phyloP scores from a whole-genome alignment of 1,140 invertebrate genomes.

The Drepana arcuata region DNA sequence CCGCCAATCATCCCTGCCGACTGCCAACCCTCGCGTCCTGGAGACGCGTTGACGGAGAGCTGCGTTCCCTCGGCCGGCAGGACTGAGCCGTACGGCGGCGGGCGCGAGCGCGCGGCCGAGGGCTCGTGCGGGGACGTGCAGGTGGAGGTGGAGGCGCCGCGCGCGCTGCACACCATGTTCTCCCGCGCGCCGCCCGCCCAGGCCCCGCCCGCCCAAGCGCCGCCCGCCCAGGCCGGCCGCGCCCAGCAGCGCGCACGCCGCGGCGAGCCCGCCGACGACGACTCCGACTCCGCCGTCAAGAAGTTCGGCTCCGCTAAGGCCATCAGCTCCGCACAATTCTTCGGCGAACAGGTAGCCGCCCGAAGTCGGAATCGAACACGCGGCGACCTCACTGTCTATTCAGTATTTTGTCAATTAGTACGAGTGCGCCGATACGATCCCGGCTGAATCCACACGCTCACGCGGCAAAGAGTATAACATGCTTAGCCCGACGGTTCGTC shows the following conservation, averaged over 20 bases:
- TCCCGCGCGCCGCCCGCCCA: constrained; percentile 13
- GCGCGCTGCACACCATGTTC: constrained; percentile 49
- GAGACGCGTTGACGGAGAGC: too few relatives aligned
- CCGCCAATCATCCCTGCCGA: background rate
- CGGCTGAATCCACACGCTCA: background rate
- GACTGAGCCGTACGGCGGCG: constrained; percentile 47
- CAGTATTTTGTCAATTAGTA: too few relatives aligned
- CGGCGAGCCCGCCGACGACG: constrained; percentile 35
- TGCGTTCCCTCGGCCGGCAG: constrained; percentile 18
- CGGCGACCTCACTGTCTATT: too few relatives aligned
- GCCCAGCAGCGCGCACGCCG: constrained; percentile 7
- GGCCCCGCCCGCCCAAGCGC: constrained; percentile 2
- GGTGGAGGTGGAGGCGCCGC: constrained; percentile 46
- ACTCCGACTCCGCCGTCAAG: constrained; percentile 85
- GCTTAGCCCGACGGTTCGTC: too few relatives aligned
- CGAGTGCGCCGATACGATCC: too few relatives aligned
- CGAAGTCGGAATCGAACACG: constrained; percentile 14
- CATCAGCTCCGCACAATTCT: constrained; percentile 98
- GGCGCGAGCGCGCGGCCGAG: constrained; percentile 43
- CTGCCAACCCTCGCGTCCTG: too few relatives aligned
- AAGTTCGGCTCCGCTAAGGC: constrained; percentile 97
- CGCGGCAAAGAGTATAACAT: too few relatives aligned
- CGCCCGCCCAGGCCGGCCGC: constrained; percentile 2
- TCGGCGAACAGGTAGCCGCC: constrained; percentile 80
- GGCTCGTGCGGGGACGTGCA: constrained; percentile 35